phyloP scores from a whole-genome alignment of 53 echinoderm and acorn worm species.

The Arbacia lixula region DNA sequence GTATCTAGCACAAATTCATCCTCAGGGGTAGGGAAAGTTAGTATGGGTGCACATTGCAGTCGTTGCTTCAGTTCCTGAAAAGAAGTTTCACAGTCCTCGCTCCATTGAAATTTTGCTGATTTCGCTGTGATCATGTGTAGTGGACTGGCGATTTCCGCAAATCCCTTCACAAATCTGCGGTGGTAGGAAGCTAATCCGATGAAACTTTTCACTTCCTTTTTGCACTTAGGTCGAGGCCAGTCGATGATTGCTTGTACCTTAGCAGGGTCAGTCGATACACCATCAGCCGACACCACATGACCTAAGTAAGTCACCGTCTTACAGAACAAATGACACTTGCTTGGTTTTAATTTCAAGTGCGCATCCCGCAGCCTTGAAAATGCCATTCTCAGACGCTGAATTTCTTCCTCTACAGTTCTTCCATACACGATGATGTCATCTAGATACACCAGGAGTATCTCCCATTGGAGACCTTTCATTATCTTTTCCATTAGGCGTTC shows the following conservation, averaged over 20 bases:
- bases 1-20: constrained; percentile 44
- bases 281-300: constrained; percentile 25
- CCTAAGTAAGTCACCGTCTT: constrained; percentile 41
- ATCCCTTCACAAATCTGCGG: constrained; percentile 47
- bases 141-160: constrained; percentile 45
- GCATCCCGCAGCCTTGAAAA: constrained; percentile 52
- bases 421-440: constrained; percentile 72
- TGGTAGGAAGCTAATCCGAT: constrained; percentile 48
- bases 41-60: constrained; percentile 26
- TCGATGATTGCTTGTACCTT: constrained; percentile 19
- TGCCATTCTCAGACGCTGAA: constrained; percentile 11
- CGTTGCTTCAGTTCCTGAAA: constrained; percentile 30
- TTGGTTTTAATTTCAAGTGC: constrained; percentile 64
- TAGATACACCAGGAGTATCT: constrained; percentile 65
- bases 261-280: constrained; percentile 15
- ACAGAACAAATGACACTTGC: constrained; percentile 62
- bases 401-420: constrained; percentile 46
- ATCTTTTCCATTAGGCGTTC: constrained; percentile 75
- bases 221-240: constrained; percentile 28
- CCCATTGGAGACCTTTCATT: constrained; percentile 77
- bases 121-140: constrained; percentile 57
- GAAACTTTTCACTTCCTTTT: constrained; percentile 46
- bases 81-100: constrained; percentile 40
- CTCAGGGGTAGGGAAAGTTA: constrained; percentile 5
- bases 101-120: constrained; percentile 11